Evolutionary conservation across 1,140 invertebrate species (phyloP), one percentile per base, ranked within the genome.

Genomic region (Coelopa frigida): DNA sequence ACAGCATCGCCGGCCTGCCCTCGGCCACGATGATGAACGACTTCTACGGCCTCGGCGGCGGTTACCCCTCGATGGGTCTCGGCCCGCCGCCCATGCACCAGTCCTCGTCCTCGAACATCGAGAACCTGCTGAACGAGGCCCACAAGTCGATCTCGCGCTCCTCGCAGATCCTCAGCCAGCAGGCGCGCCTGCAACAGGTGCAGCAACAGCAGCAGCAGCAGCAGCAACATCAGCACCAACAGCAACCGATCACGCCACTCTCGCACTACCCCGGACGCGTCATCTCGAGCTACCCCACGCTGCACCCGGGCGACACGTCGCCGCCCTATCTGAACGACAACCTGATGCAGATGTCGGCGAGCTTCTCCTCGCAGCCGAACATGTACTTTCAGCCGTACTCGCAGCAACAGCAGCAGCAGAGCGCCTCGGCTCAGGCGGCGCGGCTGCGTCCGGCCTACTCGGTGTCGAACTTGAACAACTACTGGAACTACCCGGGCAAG

Each of bases 111-210:
- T 59, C 65, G 38, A 66, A 69, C 43, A 62, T 69, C 46, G 56
- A 61, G 10, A 70, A 70, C 50, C 51, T 70, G 44, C 44, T 70
- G 40, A 69, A 68, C 47, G 67, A 70, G 59, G 62, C 67, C 35
- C 57, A 61, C 50, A 68, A 68, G 52, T 70, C 67, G 38, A 70
- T 70, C 53, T 70, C 66, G 39, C 56, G 67, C 29, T 68, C 66
- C 47, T 59, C 61, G 15, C 63, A 70, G 44, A 69, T 70, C 44
- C 53, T 70, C 1, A 66, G 64, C 43, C 57, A 64, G 12, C 64
- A 67, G 53, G 61, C 63, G 20, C 59, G 62, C 12, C 33, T 51
- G 32, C 59, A 62, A 45, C 41, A 63, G 51, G 56, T 59, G 38
- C 57, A 65, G 37, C n/a, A n/a, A n/a, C n/a, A n/a, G n/a, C n/a